phyloP scores from a whole-genome alignment of 1,140 invertebrate species.

The Pseudachorutes palmiensis region DNA sequence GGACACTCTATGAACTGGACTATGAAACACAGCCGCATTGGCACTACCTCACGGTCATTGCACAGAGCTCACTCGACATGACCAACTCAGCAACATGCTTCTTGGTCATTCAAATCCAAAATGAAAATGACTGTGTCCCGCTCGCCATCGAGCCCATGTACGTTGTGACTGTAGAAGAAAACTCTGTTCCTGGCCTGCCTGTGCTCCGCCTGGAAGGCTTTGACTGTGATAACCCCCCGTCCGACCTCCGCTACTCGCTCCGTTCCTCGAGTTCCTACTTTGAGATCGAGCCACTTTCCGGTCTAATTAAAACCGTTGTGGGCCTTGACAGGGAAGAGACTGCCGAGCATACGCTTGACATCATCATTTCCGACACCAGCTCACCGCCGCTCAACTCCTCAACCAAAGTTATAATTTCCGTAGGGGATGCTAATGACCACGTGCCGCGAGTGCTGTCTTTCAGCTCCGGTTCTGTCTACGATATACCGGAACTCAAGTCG shows the following conservation, averaged over 20 bases:
- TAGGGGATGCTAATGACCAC: slow-evolving; percentile 47
- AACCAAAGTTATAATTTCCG: slow-evolving; percentile 69
- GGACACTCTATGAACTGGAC: slow-evolving; percentile 29
- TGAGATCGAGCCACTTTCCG: slow-evolving; percentile 88
- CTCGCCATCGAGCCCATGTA: slow-evolving; percentile 50
- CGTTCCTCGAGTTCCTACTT: slow-evolving; percentile 56
- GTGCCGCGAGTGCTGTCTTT: slow-evolving; percentile 39
- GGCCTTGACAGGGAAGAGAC: slow-evolving; percentile 74
- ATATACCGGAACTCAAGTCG: slow-evolving; percentile 39
- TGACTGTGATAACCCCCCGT: slow-evolving; percentile 44
- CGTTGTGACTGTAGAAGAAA: slow-evolving; percentile 48
- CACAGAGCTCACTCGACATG: slow-evolving; percentile 24
- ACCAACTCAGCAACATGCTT: slow-evolving; percentile 37
- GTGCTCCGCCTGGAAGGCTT: slow-evolving; percentile 49
- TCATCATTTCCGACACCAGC: slow-evolving; percentile 71
- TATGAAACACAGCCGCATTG: slow-evolving; percentile 23
- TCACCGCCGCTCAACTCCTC: slow-evolving; percentile 64
- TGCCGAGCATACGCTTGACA: slow-evolving; percentile 41
- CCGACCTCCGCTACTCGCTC: slow-evolving; percentile 45
- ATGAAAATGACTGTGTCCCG: slow-evolving; percentile 54
- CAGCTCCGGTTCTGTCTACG: slow-evolving; percentile 37
- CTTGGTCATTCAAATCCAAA: slow-evolving; percentile 49
- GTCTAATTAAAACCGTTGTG: slow-evolving; percentile 67
- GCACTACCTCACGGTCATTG: slow-evolving; percentile 33
- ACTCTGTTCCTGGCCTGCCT: slow-evolving; percentile 44